Conservation (phyloP, 2,797 vertebrate species). For the Notolepis coatsorum region DNA sequence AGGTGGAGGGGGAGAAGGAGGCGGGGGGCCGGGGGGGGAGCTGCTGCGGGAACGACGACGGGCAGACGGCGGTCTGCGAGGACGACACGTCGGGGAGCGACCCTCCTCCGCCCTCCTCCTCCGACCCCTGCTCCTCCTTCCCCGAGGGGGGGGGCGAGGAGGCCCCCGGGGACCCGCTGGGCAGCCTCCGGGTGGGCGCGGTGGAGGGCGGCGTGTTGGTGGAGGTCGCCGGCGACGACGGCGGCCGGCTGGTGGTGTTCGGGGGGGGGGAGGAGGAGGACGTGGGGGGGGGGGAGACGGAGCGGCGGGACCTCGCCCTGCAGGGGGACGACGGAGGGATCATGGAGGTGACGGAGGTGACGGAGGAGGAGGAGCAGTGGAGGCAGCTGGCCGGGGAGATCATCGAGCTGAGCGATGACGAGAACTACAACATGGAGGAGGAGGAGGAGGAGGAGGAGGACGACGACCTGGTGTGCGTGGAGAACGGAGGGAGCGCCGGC, state of each 20-base stretch:
- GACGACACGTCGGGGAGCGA: slow-evolving; percentile 16
- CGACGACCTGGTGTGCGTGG: slow-evolving; percentile 89
- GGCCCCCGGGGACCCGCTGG: slow-evolving; percentile 74
- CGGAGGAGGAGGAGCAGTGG: slow-evolving; percentile 73
- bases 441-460: slow-evolving; percentile 84
- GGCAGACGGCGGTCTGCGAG: slow-evolving; percentile 70
- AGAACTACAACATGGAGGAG: slow-evolving; percentile 90
- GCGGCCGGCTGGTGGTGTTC: slow-evolving; percentile 71
- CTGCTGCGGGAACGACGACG: slow-evolving; percentile 65
- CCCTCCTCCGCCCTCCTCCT: neutral
- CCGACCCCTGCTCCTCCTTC: slow-evolving; percentile 68
- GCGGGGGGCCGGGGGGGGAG: slow-evolving; percentile 20
- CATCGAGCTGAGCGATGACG: slow-evolving; percentile 85
- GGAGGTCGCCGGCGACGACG: slow-evolving; percentile 77
- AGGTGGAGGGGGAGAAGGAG: slow-evolving; percentile 62
- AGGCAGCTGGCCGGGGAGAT: slow-evolving; percentile 74
- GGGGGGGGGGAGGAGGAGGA: slow-evolving; percentile 78
- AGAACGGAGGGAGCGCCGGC: slow-evolving; percentile 83
- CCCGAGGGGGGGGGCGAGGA: slow-evolving; percentile 61
- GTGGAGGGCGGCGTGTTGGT: slow-evolving; percentile 70
- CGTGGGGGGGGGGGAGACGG: slow-evolving; percentile 53
- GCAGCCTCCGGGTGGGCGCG: slow-evolving; percentile 50
- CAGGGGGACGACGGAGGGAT: slow-evolving; percentile 35
- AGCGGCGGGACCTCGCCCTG: slow-evolving; percentile 36
- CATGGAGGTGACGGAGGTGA: too few relatives aligned